These are phyloP conservation scores for Saxidomus purpurata DNA, from an alignment of 1,140 invertebrate species.

Conservation along the genomic window DNA sequence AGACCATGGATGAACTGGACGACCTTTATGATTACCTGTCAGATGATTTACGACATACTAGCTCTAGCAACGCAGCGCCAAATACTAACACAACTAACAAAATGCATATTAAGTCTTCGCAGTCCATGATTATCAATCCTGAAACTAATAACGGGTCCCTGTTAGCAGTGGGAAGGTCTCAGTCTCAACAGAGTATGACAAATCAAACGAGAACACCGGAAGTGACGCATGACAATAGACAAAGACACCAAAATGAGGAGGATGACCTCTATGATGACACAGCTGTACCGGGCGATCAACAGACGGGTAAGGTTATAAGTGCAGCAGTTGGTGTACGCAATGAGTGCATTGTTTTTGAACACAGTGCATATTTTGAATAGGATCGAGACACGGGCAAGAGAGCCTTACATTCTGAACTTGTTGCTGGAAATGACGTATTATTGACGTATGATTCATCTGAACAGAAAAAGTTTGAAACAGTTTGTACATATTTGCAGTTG, in stretches of 20 bases:
- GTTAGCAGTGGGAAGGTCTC: neutral
- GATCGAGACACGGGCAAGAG: too few relatives aligned
- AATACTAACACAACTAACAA: slow-evolving; percentile 10
- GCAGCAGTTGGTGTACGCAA: too few relatives aligned
- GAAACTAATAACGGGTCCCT: neutral
- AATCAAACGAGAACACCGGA: neutral
- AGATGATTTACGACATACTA: neutral
- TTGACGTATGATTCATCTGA: too few relatives aligned
- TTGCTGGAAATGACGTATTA: too few relatives aligned
- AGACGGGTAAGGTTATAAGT: neutral
- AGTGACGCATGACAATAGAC: neutral
- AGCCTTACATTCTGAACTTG: too few relatives aligned
- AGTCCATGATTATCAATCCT: neutral
- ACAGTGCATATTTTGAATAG: too few relatives aligned
- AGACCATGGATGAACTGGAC: neutral
- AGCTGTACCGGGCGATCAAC: neutral
- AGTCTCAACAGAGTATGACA: neutral
- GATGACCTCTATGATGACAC: slow-evolving; percentile 49
- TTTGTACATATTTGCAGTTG: too few relatives aligned
- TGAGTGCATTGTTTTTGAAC: too few relatives aligned
- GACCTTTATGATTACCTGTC: slow-evolving; percentile 5
- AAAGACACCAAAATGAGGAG: neutral
- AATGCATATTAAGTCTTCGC: neutral
- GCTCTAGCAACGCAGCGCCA: neutral
- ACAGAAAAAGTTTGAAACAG: too few relatives aligned